phyloP scores from a whole-genome alignment of 2,113 vertebrate genomes.

The Cochlearius cochlearius region DNA sequence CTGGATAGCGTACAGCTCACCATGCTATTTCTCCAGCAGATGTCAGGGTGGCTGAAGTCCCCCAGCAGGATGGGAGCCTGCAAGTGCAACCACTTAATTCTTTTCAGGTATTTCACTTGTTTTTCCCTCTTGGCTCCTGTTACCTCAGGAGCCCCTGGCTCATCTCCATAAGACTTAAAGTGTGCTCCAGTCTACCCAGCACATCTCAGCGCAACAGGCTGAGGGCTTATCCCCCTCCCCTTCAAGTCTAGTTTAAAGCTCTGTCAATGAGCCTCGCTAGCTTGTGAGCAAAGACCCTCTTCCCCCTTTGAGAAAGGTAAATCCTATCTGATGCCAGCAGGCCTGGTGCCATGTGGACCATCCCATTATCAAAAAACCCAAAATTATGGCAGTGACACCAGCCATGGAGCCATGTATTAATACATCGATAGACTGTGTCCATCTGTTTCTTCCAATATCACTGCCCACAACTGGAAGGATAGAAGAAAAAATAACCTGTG shows the following conservation, averaged over 20 bases:
- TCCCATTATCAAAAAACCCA: background rate
- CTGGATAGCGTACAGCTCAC: too few species aligned
- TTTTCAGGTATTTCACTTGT: too few species aligned
- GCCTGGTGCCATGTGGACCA: background rate
- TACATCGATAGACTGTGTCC: background rate
- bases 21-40: too few species aligned
- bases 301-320: background rate
- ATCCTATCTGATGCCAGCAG: background rate
- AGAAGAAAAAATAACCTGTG: background rate
- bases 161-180: too few species aligned
- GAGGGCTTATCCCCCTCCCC: too few species aligned
- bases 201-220: too few species aligned
- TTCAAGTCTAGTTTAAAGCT: background rate
- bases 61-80: too few species aligned
- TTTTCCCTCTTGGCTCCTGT: too few species aligned
- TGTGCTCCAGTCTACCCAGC: too few species aligned
- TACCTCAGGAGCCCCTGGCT: too few species aligned
- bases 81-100: too few species aligned
- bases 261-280: background rate
- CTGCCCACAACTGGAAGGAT: background rate
- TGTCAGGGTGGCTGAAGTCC: too few species aligned
- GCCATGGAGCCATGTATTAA: background rate
- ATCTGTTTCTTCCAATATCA: rapidly evolving
- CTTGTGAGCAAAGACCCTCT: background rate
- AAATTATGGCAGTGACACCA: background rate